Evolutionary conservation across 1,140 invertebrate species (phyloP).

Genomic region (Cydia amplana): DNA sequence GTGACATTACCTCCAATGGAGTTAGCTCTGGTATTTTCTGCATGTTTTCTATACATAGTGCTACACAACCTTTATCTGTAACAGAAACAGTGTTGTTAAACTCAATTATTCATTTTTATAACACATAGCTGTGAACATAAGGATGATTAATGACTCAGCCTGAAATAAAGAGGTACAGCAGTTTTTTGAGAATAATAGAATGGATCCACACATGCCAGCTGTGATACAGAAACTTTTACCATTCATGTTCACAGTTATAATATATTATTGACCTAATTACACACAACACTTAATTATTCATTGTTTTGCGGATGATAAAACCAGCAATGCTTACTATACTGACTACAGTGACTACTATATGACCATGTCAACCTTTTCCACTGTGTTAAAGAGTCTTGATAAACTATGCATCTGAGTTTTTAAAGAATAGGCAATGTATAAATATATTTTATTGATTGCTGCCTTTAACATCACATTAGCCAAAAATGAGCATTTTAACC

Average conservation of each 20-base stretch:
- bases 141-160: not conserved
- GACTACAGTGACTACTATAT: no score
- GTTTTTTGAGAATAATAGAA: not conserved
- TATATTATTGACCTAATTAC: not conserved
- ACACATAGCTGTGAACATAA: not conserved
- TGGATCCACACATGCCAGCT: not conserved
- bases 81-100: conserved; percentile 47
- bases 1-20: conserved; percentile 87
- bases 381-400: no score
- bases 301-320: no score
- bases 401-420: no score
- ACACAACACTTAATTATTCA: not conserved
- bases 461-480: no score
- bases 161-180: not conserved
- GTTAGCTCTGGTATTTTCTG: conserved; percentile 94
- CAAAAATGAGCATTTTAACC: no score
- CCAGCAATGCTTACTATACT: no score
- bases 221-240: not conserved
- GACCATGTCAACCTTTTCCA: no score
- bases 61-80: conserved; percentile 96
- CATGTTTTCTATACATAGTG: conserved; percentile 98
- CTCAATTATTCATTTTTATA: not conserved
- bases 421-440: no score
- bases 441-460: no score
- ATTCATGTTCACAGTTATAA: not conserved